Evolutionary conservation across 2,888 invertebrate genomes (phyloP).

Genomic region (Kryphioiulus occultus): DNA sequence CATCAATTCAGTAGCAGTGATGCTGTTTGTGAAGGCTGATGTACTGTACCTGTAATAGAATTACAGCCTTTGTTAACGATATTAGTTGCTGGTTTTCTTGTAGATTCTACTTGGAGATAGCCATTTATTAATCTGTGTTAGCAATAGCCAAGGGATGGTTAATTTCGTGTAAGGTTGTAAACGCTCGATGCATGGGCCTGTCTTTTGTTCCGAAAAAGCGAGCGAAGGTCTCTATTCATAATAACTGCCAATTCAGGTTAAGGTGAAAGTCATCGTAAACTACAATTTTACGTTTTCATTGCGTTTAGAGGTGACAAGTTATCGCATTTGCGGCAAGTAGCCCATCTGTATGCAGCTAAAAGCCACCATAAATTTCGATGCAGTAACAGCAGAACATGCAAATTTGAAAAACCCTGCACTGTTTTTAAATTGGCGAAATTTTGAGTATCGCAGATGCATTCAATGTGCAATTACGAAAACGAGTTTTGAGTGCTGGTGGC

Average conservation of each 20-base stretch:
- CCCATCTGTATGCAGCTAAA: not conserved
- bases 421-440: not conserved
- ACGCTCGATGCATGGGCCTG: not conserved
- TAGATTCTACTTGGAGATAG: not conserved
- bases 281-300: conserved; percentile 5
- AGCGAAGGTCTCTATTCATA: not conserved
- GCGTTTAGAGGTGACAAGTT: not conserved
- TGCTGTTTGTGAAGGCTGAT: no score
- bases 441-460: not conserved
- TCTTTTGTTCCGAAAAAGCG: not conserved
- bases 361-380: not conserved
- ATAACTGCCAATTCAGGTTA: not conserved
- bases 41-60: no score
- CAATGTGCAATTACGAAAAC: not conserved
- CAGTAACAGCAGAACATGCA: not conserved
- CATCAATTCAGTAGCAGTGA: no score
- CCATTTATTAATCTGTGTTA: not conserved
- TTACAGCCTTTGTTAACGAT: no score
- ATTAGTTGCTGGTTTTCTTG: no score
- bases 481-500: no score
- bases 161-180: not conserved
- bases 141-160: not conserved
- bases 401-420: not conserved
- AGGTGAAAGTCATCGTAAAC: not conserved
- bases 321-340: not conserved